Evolutionary conservation across 2,113 vertebrate genomes (phyloP), one percentile per base, ranked within the genome.

Genomic region (Grallaria varia): DNA sequence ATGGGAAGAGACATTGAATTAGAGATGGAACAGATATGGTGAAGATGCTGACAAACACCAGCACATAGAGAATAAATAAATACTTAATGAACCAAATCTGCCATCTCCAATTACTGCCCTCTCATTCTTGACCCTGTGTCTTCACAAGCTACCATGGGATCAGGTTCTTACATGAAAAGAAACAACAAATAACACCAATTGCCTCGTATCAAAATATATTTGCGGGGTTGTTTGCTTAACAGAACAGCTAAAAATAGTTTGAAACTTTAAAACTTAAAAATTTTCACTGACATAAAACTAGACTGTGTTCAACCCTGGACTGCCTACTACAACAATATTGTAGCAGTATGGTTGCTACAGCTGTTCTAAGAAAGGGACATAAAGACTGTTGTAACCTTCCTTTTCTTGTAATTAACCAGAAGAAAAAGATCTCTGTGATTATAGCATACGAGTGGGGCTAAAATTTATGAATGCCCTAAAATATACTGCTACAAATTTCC

Each of bases 61-160:
- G 8, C 40, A 88, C 50, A 85, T 6, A 74, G 16, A 35, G 55
- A 93, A 93, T 80, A 90, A 89, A 90, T 76, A 90, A 94, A 90
- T 87, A 33, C 23, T 94, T 90, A 93, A 88, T 80, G 68, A 94
- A 90, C 50, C 12, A 92, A 86, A 92, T 84, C 58, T 95, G 59
- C 59, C 72, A 84, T 73, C 35, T 92, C 59, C 21, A 74, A 53
- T 90, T 93, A 88, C 31, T 66, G 18, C 12, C 73, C 10, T 87
- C 62, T 92, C 19, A 73, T 85, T 79, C 78, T 66, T 88, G 62
- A 77, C 59, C 67, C 30, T 20, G 9, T 55, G 12, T 77, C 25
- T 93, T 93, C 64, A 73, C 28, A 83, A 13, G 14, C 20, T 90
- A 28, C 33, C 42, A 24, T 22, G 24, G 12, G 25, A 76, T 75